Evolutionary conservation across 2,888 invertebrate species (phyloP), one percentile per base, ranked within the genome.

Genomic region (Parthenolecanium corni): DNA sequence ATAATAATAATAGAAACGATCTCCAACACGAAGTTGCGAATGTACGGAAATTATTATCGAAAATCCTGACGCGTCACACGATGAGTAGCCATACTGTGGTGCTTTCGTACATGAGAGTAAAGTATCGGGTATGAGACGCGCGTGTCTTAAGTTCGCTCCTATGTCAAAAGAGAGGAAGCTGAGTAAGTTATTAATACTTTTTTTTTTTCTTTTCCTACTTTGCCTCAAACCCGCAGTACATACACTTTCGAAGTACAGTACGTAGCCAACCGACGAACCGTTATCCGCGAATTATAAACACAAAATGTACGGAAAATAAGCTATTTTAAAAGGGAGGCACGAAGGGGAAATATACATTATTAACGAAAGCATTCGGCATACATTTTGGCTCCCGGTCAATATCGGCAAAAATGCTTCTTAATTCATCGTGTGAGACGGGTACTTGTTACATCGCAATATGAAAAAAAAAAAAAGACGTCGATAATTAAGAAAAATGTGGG

Each of bases 261-360:
- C 4, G 16, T 42, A 42, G 44, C 44, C 44, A 42, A 42, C 44
- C n/a, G n/a, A 42, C 16, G 44, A 42, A 14, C 16, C 18, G 14
- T 14, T 16, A 42, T 42, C 3, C 44, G 44, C 44, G 14, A 42
- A 42, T 42, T 14, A 42, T 42, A 42, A 42, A 42, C 44, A 18
- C 16, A 42, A 16, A 42, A 42, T 42, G 44, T 42, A 21, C 31
- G 57, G 47, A 49, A 61, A 51, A 61, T 51, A 40, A 61, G 61
- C 61, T 61, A 61, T 61, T 61, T 61, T 51, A 40, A 31, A 9
- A 23, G 61, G 61, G 61, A 61, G n/a, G n/a, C n/a, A n/a, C n/a
- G n/a, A n/a, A n/a, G n/a, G n/a, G n/a, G n/a, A n/a, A n/a, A n/a
- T n/a, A n/a, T n/a, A 61, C 49, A 61, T 49, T 49, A 38, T 36